A percentile compares a stretch with the other conserved stretches of the same genome.
Evolutionary conservation across 2,888 invertebrate genomes (phyloP).

Genomic region (Tetranychus piercei): DNA sequence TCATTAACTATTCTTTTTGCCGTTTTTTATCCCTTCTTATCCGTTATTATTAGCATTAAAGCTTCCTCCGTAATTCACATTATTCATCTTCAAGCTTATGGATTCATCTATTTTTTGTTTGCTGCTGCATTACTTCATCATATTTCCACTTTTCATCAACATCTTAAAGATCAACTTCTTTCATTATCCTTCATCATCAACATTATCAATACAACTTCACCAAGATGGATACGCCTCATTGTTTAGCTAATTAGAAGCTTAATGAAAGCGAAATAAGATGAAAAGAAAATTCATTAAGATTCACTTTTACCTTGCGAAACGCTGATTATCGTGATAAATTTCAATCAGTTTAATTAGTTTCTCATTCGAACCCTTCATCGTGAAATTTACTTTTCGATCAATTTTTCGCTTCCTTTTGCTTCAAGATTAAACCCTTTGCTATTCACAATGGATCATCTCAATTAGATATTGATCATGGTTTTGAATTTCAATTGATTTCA

Average conservation of each 20-base stretch:
- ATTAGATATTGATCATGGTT: too few relatives aligned
- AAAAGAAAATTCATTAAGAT: neutral
- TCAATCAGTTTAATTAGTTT: neutral
- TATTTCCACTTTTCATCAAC: neutral
- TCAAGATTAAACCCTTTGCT: too few relatives aligned
- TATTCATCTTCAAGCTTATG: neutral
- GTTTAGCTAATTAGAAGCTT: neutral
- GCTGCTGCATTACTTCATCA: neutral
- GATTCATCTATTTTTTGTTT: neutral
- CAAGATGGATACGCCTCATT: neutral
- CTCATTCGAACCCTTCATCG: neutral
- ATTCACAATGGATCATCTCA: too few relatives aligned
- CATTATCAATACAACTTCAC: neutral
- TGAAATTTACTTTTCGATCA: too few relatives aligned
- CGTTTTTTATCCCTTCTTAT: neutral
- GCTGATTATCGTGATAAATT: neutral
- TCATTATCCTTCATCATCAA: neutral
- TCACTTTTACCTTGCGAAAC: neutral
- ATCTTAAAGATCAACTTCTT: neutral
- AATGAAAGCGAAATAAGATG: neutral
- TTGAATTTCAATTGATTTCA: too few relatives aligned
- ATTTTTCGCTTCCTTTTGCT: too few relatives aligned
- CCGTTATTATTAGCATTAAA: neutral
- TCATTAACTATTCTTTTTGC: neutral
- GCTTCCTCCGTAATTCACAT: neutral